Base-by-base conservation (phyloP, 2,888 invertebrate species). In the Agrochola circellaris region DNA sequence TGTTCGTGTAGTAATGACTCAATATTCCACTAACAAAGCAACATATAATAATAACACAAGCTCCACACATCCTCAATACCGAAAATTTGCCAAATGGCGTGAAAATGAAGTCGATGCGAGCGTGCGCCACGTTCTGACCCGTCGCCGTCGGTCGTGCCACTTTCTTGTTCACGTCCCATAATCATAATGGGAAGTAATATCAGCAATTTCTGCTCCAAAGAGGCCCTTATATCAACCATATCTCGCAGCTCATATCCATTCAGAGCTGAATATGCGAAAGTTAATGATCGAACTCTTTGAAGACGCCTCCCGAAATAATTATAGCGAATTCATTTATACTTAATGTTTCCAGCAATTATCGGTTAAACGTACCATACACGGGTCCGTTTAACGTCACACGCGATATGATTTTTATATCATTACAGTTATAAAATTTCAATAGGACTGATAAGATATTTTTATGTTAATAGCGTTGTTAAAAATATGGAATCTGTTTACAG, bases 151-250 rank as follows among this genome's bases (percentile, higher is more conserved):
- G 87, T 87, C 92, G 92, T 91, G 92, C 93, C 93, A 91, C 94
- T 95, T 95, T 95, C 95, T 92, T 94, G 92, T 93, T 91, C 93
- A 90, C 91, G 90, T 93, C 91, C 93, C 93, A 93, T 94, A 93
- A 94, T 93, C 92, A 92, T 95, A 94, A 95, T 95, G 93, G 93
- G 93, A 92, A 93, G 93, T 95, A 94, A 95, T 95, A 93, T 90
- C 92, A 90, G 92, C 93, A 94, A 95, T 95, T 95, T 94, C 89
- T 92, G 90, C 90, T 90, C 89, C 91, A 91, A 93, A 93, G 89
- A 90, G 89, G 91, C 91, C 90, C 91, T 93, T 94, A 92, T 89
- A 93, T 93, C 93, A 91, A 90, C 90, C 89, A 88, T 94, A 94
- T 94, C 92, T 93, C 91, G 91, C 91, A 89, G 90, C 88, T 92